Conservation (phyloP, 53 echinoderm and acorn worm species). For the Patiria pectinifera region DNA sequence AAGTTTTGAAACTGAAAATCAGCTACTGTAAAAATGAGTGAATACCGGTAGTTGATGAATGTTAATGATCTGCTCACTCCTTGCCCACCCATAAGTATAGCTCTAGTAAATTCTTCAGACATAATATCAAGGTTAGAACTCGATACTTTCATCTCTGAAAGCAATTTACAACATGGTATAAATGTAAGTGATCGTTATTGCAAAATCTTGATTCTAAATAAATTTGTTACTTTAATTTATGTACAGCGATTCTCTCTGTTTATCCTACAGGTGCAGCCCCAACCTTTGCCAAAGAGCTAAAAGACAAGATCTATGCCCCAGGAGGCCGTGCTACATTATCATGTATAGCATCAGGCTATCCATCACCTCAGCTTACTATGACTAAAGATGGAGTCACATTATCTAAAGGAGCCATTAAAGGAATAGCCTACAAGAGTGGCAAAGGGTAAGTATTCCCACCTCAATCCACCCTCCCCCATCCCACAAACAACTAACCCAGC, state of each 20-base stretch:
- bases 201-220: neutral
- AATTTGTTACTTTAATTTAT: no score
- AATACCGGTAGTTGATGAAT: no score
- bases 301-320: constrained; percentile 8
- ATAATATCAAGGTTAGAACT: no score
- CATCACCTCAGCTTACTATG: constrained; percentile 36
- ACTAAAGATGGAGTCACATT: constrained; percentile 43
- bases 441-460: constrained; percentile 45
- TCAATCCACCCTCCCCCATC: neutral
- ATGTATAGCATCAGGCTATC: constrained; percentile 40
- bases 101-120: no score
- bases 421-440: constrained; percentile 40
- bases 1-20: no score
- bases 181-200: no score
- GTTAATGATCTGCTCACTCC: no score
- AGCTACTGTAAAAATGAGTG: no score
- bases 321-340: constrained; percentile 40
- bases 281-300: constrained; percentile 40
- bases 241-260: no score
- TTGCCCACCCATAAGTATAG: no score
- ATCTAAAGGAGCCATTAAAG: constrained; percentile 30
- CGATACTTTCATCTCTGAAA: no score
- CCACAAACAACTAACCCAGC: neutral
- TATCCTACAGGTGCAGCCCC: constrained; percentile 39
- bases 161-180: no score